These are phyloP conservation scores for Volucella inflata DNA, from an alignment of 2,888 invertebrate species.

Conservation along the genomic window DNA sequence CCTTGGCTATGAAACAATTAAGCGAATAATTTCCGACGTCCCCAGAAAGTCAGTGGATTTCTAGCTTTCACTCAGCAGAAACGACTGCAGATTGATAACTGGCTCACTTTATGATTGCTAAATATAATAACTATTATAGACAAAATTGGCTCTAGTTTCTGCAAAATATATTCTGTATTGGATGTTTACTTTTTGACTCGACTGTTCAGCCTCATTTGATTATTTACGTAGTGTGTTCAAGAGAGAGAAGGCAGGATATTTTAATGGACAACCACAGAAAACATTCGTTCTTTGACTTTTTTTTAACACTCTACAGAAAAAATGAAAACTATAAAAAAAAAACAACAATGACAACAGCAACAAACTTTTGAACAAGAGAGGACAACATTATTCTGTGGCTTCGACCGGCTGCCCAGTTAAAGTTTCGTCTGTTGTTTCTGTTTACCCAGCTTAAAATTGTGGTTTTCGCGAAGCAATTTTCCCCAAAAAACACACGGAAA, in stretches of 20 bases:
- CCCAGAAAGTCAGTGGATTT: too few species aligned
- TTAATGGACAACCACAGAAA: conserved; percentile 58
- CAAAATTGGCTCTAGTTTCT: too few species aligned
- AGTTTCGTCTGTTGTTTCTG: conserved; percentile 60
- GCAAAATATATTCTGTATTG: too few species aligned
- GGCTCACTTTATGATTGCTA: too few species aligned
- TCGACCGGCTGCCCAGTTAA: conserved; percentile 19
- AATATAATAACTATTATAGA: too few species aligned
- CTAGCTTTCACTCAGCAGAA: too few species aligned
- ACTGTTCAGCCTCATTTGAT: conserved; percentile 19
- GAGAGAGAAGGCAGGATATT: background rate
- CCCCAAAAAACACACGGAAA: conserved; percentile 47
- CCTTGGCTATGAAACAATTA: too few species aligned
- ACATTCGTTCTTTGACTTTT: conserved; percentile 51
- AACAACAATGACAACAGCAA: background rate
- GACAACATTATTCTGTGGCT: conserved; percentile 69
- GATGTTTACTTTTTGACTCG: background rate
- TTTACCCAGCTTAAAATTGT: conserved; percentile 62
- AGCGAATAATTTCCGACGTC: too few species aligned
- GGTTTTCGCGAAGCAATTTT: conserved; percentile 69
- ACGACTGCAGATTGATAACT: too few species aligned
- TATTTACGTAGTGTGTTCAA: conserved; percentile 45
- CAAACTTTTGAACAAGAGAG: conserved; percentile 45
- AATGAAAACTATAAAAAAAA: conserved; percentile 9
- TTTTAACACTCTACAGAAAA: conserved; percentile 13